Evolutionary conservation across 2,888 invertebrate species (phyloP).

Genomic region (Drosophila setosimentum): DNA sequence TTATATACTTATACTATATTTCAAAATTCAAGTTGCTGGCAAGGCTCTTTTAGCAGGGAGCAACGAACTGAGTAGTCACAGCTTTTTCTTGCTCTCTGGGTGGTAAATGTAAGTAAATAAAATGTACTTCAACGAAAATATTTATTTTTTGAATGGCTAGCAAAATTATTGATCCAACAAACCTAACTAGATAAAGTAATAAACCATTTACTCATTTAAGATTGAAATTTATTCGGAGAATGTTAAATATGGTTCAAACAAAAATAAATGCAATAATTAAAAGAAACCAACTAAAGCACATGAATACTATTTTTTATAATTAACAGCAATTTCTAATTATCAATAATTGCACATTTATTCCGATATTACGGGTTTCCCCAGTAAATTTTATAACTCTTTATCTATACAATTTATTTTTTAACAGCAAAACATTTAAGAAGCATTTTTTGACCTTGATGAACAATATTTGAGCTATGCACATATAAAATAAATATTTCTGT

Average conservation of each 20-base stretch:
- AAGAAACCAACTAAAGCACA: neutral
- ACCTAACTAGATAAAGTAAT: constrained; percentile 3
- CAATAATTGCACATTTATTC: too few relatives aligned
- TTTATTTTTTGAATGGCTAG: constrained; percentile 33
- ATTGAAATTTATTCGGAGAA: neutral
- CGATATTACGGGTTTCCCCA: constrained; percentile 11
- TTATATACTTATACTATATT: constrained; percentile 20
- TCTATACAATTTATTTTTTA: constrained; percentile 37
- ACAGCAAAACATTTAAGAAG: constrained; percentile 30
- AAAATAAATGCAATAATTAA: neutral
- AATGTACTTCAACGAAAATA: constrained; percentile 13
- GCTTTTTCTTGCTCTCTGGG: constrained; percentile 24
- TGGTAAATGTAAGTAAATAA: constrained; percentile 35
- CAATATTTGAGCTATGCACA: constrained; percentile 16
- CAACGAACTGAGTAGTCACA: constrained; percentile 51
- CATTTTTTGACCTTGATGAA: constrained; percentile 40
- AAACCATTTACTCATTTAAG: neutral
- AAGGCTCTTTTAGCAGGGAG: constrained; percentile 26
- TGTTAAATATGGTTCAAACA: neutral
- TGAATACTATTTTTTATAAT: constrained; percentile 14
- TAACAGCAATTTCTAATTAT: constrained; percentile 12
- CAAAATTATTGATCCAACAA: constrained; percentile 56
- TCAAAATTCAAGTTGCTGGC: constrained; percentile 41
- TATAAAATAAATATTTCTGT: neutral
- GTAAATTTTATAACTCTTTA: constrained; percentile 13